A percentile compares a stretch with the other conserved stretches of the same genome.
Conservation (phyloP, 1,140 invertebrate species). For the Drosophila bipectinata region DNA sequence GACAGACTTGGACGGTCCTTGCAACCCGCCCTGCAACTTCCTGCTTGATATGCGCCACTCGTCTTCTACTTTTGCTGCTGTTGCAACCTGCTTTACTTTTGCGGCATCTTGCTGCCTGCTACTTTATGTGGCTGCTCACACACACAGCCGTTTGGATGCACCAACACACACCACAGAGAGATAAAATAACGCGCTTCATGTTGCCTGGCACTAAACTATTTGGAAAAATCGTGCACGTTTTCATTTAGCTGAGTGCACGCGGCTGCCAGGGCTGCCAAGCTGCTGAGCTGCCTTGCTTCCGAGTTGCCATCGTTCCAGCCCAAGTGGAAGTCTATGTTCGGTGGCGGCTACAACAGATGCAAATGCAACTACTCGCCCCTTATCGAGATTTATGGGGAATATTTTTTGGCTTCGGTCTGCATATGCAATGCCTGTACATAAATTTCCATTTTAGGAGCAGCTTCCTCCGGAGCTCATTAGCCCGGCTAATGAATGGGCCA, state of each 20-base stretch:
- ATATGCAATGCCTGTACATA: slow-evolving; percentile 46
- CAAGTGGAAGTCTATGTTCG: slow-evolving; percentile 24
- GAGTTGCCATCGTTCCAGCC: slow-evolving; percentile 3
- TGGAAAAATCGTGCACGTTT: slow-evolving; percentile 78
- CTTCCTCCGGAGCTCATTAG: slow-evolving; percentile 14
- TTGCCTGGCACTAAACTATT: slow-evolving; percentile 71
- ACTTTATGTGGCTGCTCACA: slow-evolving; percentile 38
- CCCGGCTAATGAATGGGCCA: slow-evolving; percentile 24
- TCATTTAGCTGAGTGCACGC: slow-evolving; percentile 81
- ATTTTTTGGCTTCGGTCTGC: slow-evolving; percentile 32
- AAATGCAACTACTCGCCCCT: slow-evolving; percentile 29
- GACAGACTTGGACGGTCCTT: slow-evolving; percentile 9
- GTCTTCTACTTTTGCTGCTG: slow-evolving; percentile 58
- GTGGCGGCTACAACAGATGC: slow-evolving; percentile 30
- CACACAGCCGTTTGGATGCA: background rate
- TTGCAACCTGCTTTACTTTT: slow-evolving; percentile 64
- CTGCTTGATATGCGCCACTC: slow-evolving; percentile 68
- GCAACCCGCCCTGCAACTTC: slow-evolving; percentile 8
- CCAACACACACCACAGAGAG: slow-evolving; percentile 15
- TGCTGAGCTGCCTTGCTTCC: slow-evolving; percentile 5
- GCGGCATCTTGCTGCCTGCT: slow-evolving; percentile 59
- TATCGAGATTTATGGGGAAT: slow-evolving; percentile 65
- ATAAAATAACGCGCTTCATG: slow-evolving; percentile 73
- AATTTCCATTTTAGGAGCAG: slow-evolving; percentile 34
- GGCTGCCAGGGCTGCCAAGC: slow-evolving; percentile 42